phyloP scores from a whole-genome alignment of 2,888 invertebrate species.

The Nineta flava region DNA sequence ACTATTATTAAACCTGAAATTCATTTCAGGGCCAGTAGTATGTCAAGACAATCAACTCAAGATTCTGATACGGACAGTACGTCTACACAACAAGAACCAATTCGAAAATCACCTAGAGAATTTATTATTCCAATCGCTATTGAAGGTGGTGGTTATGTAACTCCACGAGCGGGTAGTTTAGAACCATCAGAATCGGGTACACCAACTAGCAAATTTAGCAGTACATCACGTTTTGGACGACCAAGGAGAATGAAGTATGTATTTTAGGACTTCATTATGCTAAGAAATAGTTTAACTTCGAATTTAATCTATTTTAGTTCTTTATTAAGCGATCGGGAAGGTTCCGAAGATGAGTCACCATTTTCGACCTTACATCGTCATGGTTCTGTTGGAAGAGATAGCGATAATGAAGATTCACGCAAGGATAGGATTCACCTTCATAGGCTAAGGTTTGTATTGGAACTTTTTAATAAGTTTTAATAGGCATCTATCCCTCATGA shows the following conservation, averaged over 20 bases:
- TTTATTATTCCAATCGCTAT: slow-evolving; percentile 89
- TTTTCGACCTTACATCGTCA: slow-evolving; percentile 40
- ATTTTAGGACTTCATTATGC: too few species aligned
- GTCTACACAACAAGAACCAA: slow-evolving; percentile 46
- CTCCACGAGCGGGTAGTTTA: slow-evolving; percentile 57
- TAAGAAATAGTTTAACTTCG: too few species aligned
- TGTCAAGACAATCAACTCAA: slow-evolving; percentile 46
- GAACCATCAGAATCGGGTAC: slow-evolving; percentile 51
- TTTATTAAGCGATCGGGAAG: slow-evolving; percentile 48
- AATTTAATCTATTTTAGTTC: slow-evolving; percentile 30
- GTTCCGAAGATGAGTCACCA: slow-evolving; percentile 48
- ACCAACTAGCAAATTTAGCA: slow-evolving; percentile 34
- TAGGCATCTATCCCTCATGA: too few species aligned
- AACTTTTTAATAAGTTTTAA: background rate
- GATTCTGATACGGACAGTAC: slow-evolving; percentile 55
- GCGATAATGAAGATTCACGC: slow-evolving; percentile 39
- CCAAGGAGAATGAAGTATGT: slow-evolving; percentile 52
- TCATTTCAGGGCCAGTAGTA: slow-evolving; percentile 22
- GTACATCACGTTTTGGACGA: slow-evolving; percentile 31
- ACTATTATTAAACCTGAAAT: too few species aligned
- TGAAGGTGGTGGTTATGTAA: slow-evolving; percentile 76
- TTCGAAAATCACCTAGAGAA: slow-evolving; percentile 76
- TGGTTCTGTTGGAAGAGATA: slow-evolving; percentile 37
- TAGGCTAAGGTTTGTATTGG: slow-evolving; percentile 39
- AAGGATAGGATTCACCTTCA: slow-evolving; percentile 40